Base-by-base conservation (phyloP, 2,888 invertebrate genomes). In the Serripes groenlandicus region DNA sequence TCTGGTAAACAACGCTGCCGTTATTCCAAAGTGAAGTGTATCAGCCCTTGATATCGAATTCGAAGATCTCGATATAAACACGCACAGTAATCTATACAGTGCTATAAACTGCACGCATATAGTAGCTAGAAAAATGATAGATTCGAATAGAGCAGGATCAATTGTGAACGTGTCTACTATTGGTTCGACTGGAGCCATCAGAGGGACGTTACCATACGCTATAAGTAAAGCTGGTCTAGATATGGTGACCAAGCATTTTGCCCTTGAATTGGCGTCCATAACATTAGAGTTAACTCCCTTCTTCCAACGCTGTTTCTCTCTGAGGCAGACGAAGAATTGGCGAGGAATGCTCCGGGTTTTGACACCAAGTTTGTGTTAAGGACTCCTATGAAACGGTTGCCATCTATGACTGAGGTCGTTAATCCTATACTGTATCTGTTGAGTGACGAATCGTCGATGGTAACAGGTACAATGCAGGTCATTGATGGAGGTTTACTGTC, bases 271-370 rank as follows among this genome's bases (percentile, higher is more conserved):
- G 34, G 99, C 98, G 0, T 96, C 0, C 95, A 97, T 81, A 91
- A 94, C 90, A 98, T 99, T 90, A 96, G 99, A 26, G 97, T 97
- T 0, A 99, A 99, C 94, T 96, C 96, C 18, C 97, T 99, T 0
- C 98, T 98, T 94, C 99, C 99, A 0, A 99, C 98, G 0, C 98
- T 98, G 0, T 97, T 98, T 28, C 95, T 98, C 96, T 99, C 99
- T 32, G 70, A 70, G 0, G 11, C 70, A 32, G 26, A 30, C 15
- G 62, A 62, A 7, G 18, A 30, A n/a, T 34, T 49, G 28, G 3
- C 37, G 15, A 30, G 11, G n/a, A 66, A 23, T 3, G 1, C 28
- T 11, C 23, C 26, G 15, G 68, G 42, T 9, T 3, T 30, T 18
- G 32, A 26, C n/a, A 23, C 26, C 15, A 28, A 70, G 1, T 70